Percentiles rank a stretch among this genome's conserved stretches.
Evolutionary conservation across 2,888 invertebrate genomes (phyloP).

Genomic region (Marasmarcha lunaedactyla): DNA sequence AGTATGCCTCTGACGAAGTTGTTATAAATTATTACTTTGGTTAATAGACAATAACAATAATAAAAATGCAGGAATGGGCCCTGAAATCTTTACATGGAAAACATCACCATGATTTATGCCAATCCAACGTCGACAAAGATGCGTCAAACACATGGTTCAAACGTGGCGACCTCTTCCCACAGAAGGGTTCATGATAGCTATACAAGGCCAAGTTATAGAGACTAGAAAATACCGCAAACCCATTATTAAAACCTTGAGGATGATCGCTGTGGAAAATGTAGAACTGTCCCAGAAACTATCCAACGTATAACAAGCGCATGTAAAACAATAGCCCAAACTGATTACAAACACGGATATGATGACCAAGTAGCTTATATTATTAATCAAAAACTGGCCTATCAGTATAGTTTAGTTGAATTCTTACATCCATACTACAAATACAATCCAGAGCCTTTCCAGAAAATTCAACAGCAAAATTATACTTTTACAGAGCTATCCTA

Average conservation of each 20-base stretch:
- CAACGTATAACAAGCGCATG: no score
- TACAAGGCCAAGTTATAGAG: constrained; percentile 5
- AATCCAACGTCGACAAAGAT: constrained; percentile 10
- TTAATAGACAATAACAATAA: no score
- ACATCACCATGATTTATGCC: constrained; percentile 9
- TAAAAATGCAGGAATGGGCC: constrained; percentile 9
- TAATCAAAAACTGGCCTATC: background rate
- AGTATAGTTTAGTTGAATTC: background rate
- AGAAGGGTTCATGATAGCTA: constrained; percentile 4
- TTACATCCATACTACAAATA: background rate
- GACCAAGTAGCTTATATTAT: background rate
- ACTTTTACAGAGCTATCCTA: constrained; percentile 5
- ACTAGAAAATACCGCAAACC: background rate
- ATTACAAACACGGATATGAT: background rate
- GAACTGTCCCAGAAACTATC: background rate
- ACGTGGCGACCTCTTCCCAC: constrained; percentile 5
- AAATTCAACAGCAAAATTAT: background rate
- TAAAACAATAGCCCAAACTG: no score
- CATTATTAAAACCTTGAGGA: background rate
- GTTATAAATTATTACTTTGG: no score
- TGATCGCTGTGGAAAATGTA: background rate
- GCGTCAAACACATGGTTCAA: constrained; percentile 10
- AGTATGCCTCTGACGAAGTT: no score
- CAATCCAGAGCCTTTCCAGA: background rate
- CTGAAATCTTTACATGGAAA: constrained; percentile 10